Base-by-base conservation (phyloP, 2,113 vertebrate genomes). In the Argyrosomus japonicus region DNA sequence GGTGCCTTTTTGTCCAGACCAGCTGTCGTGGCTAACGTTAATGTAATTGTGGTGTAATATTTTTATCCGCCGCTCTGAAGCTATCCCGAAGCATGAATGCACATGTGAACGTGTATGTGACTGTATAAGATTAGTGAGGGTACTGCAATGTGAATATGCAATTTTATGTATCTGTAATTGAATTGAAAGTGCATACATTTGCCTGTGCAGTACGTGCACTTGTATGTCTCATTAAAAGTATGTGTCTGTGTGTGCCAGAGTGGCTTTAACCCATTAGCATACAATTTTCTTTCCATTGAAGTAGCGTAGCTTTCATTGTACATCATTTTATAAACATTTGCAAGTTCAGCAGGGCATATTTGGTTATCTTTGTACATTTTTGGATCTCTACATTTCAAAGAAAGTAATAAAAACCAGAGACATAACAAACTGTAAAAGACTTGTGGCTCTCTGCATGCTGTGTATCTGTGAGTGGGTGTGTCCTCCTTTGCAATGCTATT, bases 1-100 rank as follows among this genome's bases (percentile, higher is more conserved):
- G 87, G 89, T 89, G 92, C 86, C 82, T 86, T 83, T 87, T 84
- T 79, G 84, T 89, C 91, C 87, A 87, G 89, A 91, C 87, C 87
- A 89, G 88, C 89, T 88, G 83, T 81, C 79, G 61, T 86, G 82
- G 82, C 78, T 67, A 79, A 89, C 48, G n/a, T 11, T 90, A 88
- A 91, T 90, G 76, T 81, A 87, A 92, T 91, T 89, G 82, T 82
- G 83, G 77, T 68, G 36, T 75, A 81, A 81, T 88, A 87, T 90
- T 91, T 93, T 82, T 85, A 90, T 77, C 65, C 57, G 15, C 47
- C 1, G 27, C 75, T 72, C 79, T 50, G 9, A 74, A 81, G 57
- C 27, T 12, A 72, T 64, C 15, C 79, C 17, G 32, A 79, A 76
- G 68, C 81, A 60, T 69, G 32, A 19, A 61, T 3, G 40, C 45